Evolutionary conservation across 92 coral and sea anemone genomes (phyloP).

Genomic region (Phenganax subtilis): DNA sequence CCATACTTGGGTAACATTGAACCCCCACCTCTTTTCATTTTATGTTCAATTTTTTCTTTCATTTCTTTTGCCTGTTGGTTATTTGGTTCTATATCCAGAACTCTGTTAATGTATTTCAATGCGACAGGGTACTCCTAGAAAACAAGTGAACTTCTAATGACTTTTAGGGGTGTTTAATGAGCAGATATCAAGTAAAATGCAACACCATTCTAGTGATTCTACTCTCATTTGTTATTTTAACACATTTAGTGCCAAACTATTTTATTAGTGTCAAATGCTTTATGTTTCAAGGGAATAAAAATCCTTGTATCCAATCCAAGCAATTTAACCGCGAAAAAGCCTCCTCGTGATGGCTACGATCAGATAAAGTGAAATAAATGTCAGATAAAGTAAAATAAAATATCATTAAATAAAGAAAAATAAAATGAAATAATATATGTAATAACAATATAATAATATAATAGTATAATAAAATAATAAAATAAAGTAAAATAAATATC

Average conservation of each 20-base stretch:
- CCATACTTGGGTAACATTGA: not conserved
- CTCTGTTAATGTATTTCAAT: slow-evolving; percentile 70
- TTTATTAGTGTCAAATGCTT: too few species aligned
- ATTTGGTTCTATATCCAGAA: slow-evolving; percentile 78
- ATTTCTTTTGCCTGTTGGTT: slow-evolving; percentile 75
- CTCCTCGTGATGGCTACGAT: not conserved
- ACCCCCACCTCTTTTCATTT: slow-evolving; percentile 68
- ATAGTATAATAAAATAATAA: too few species aligned
- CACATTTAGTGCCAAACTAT: too few species aligned
- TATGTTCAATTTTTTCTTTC: slow-evolving; percentile 63
- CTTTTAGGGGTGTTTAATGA: too few species aligned
- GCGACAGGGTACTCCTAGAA: slow-evolving; percentile 76
- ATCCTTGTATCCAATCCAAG: not conserved
- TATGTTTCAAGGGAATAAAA: too few species aligned
- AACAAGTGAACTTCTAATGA: not conserved
- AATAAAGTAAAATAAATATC: not conserved
- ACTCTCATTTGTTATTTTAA: too few species aligned
- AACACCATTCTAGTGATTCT: not conserved
- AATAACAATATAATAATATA: too few species aligned
- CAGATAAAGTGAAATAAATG: not conserved
- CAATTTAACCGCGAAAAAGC: not conserved
- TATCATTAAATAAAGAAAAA: too few species aligned
- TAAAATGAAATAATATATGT: too few species aligned
- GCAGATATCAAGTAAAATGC: not conserved
- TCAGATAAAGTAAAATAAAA: not conserved